Conservation (phyloP, 2,888 invertebrate species). For the Bruchidius siliquastri region DNA sequence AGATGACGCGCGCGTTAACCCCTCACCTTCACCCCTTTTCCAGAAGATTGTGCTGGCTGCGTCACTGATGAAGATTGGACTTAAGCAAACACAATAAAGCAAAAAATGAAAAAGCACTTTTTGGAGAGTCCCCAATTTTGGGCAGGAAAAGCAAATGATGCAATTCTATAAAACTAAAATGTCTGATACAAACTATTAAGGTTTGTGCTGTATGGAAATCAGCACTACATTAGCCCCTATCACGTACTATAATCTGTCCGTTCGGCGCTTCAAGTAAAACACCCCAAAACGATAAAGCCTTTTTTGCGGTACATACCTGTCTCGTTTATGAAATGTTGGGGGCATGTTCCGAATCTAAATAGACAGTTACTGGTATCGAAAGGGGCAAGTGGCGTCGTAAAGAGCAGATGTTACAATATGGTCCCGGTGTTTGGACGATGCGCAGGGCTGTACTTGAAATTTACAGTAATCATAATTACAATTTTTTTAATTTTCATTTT, state of each 20-base stretch:
- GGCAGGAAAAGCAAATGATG: too few relatives aligned
- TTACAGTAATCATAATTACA: too few relatives aligned
- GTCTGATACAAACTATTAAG: background rate
- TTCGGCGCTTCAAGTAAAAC: background rate
- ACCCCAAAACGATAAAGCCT: background rate
- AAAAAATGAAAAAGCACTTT: too few relatives aligned
- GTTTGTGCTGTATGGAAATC: too few relatives aligned
- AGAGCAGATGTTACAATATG: background rate
- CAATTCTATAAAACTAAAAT: too few relatives aligned
- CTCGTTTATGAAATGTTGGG: background rate
- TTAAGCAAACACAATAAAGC: too few relatives aligned
- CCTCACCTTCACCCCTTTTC: too few relatives aligned
- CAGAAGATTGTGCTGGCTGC: too few relatives aligned
- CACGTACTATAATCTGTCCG: background rate
- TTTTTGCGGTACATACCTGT: background rate
- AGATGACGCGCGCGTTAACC: too few relatives aligned
- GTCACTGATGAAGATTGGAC: too few relatives aligned
- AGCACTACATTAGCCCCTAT: background rate
- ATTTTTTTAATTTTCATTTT: too few relatives aligned
- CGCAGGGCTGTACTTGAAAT: background rate
- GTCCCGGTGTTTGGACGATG: background rate
- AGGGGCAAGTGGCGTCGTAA: background rate
- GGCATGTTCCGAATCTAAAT: background rate
- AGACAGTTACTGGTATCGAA: background rate
- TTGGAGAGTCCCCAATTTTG: too few relatives aligned